A percentile compares a stretch with the other conserved stretches of the same genome.
Conservation (phyloP, 2,888 invertebrate genomes). For the Ichneumoninae sp. region DNA sequence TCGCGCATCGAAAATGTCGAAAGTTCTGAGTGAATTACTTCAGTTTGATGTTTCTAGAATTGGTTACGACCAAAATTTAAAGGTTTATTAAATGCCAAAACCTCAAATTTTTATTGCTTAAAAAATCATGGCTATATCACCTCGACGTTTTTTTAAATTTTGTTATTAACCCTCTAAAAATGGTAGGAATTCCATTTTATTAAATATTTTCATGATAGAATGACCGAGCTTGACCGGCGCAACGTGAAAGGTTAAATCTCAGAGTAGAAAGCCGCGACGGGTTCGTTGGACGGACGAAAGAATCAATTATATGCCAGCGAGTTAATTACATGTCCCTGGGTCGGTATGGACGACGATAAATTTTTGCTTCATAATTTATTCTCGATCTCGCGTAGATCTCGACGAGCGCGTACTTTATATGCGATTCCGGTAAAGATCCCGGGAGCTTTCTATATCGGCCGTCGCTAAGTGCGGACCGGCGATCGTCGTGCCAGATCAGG, state of each 20-base stretch:
- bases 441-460: constrained; percentile 51
- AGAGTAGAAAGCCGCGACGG: constrained; percentile 22
- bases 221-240: constrained; percentile 25
- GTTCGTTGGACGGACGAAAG: constrained; percentile 4
- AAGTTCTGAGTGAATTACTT: too few species aligned
- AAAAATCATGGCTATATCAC: too few species aligned
- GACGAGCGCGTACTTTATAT: not conserved
- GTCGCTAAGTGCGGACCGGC: constrained; percentile 30
- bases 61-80: too few species aligned
- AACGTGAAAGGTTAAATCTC: constrained; percentile 34
- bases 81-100: too few species aligned
- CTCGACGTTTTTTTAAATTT: too few species aligned
- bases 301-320: constrained; percentile 9
- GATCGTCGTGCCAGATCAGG: constrained; percentile 60
- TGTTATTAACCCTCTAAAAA: too few species aligned
- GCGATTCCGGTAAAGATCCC: constrained; percentile 29
- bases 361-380: constrained; percentile 7
- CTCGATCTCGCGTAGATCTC: constrained; percentile 1
- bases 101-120: too few species aligned
- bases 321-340: not conserved
- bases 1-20: too few species aligned
- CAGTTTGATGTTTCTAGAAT: too few species aligned
- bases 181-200: not conserved
- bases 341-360: not conserved
- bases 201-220: not conserved